A percentile compares a stretch with the other conserved stretches of the same genome.
phyloP scores from a whole-genome alignment of 2,113 vertebrate genomes.

The Calonectris borealis region DNA sequence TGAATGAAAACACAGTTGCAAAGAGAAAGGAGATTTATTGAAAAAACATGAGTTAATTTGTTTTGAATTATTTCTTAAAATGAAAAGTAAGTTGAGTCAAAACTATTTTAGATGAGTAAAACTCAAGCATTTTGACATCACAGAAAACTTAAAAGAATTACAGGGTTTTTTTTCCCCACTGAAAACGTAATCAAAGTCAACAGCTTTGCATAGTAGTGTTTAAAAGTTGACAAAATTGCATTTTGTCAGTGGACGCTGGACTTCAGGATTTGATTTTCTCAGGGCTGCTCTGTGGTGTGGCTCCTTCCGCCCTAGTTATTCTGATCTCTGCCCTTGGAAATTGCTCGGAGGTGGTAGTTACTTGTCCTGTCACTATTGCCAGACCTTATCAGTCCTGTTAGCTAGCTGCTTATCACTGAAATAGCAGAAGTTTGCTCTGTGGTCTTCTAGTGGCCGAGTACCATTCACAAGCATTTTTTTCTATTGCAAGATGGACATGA shows the following conservation, averaged over 20 bases:
- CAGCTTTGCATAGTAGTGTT: background rate
- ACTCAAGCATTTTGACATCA: background rate
- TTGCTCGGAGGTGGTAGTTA: background rate
- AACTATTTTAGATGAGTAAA: background rate
- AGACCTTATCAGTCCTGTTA: background rate
- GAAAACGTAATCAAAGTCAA: background rate
- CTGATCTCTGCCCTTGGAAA: background rate
- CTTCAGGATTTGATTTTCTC: background rate
- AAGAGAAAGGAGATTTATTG: background rate
- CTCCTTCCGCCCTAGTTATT: background rate
- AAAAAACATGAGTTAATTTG: background rate
- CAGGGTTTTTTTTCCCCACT: rapidly evolving
- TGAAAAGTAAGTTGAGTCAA: background rate
- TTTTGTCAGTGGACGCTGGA: background rate
- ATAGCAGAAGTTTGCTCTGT: background rate
- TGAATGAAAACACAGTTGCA: background rate
- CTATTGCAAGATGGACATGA: background rate
- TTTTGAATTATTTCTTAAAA: background rate
- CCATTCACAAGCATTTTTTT: background rate
- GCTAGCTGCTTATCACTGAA: background rate
- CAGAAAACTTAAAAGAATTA: background rate
- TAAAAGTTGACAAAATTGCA: background rate
- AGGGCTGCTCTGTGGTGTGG: background rate
- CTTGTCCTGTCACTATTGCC: background rate
- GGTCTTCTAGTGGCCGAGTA: background rate